Evolutionary conservation across 2,888 invertebrate species (phyloP).

Genomic region (Aromia moschata): DNA sequence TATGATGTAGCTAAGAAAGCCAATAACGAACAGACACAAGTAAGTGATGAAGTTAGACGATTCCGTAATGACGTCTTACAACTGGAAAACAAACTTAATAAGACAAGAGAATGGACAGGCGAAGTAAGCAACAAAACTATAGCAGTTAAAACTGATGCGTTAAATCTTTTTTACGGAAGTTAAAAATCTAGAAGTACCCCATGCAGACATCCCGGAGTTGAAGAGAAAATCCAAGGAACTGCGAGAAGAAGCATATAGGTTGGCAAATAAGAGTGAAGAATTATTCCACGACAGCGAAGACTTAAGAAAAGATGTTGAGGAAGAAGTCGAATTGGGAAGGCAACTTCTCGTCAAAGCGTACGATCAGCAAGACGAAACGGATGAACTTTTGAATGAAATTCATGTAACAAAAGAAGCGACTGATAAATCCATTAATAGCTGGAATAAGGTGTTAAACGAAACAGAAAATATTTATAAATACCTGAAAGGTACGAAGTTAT

Average conservation of each 20-base stretch:
- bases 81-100: constrained; percentile 75
- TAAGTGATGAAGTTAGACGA: constrained; percentile 73
- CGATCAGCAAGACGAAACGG: constrained; percentile 79
- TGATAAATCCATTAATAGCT: constrained; percentile 82
- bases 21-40: constrained; percentile 54
- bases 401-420: constrained; percentile 81
- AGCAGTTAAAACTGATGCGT: constrained; percentile 78
- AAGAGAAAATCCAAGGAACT: constrained; percentile 75
- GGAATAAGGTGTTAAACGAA: constrained; percentile 82
- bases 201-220: constrained; percentile 77
- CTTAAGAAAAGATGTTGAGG: constrained; percentile 70
- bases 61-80: constrained; percentile 74
- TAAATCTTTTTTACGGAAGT: constrained; percentile 84
- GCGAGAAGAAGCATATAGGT: constrained; percentile 73
- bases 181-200: constrained; percentile 81
- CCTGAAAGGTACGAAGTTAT: constrained; percentile 75
- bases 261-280: constrained; percentile 66
- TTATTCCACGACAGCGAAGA: constrained; percentile 68
- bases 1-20: constrained; percentile 80
- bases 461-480: constrained; percentile 83
- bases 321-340: constrained; percentile 72
- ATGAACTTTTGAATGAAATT: constrained; percentile 81
- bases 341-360: constrained; percentile 72
- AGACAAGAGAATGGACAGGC: constrained; percentile 75
- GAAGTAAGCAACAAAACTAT: constrained; percentile 79